Conservation (phyloP, 2,113 vertebrate species). For the Cheirogaleus medius region DNA sequence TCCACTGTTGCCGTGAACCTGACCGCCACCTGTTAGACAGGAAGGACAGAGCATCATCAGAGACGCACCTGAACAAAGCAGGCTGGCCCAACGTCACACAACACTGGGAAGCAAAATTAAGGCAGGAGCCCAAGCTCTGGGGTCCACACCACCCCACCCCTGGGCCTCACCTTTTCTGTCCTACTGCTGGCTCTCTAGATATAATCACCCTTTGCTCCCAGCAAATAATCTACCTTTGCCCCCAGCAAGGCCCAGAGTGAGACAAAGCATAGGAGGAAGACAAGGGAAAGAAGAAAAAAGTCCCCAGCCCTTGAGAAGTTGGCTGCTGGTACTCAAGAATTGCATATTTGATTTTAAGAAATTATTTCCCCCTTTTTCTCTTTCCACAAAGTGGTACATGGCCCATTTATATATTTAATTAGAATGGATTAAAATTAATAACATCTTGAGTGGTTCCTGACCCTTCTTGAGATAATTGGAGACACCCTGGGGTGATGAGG, state of each 20-base stretch:
- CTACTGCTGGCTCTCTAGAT: background rate
- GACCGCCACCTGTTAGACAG: background rate
- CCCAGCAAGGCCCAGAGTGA: accelerated
- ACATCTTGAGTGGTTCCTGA: constrained; percentile 75
- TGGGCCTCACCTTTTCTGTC: background rate
- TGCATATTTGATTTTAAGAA: constrained; percentile 26
- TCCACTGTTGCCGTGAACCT: background rate
- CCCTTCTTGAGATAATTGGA: constrained; percentile 78
- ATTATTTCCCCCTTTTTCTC: background rate
- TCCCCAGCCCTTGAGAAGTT: background rate
- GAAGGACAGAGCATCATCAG: background rate
- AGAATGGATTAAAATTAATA: constrained; percentile 78
- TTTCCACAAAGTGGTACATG: constrained; percentile 57
- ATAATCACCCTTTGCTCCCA: background rate
- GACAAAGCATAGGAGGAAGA: background rate
- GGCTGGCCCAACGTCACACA: background rate
- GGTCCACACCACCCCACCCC: background rate
- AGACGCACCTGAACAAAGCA: background rate
- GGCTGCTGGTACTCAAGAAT: background rate
- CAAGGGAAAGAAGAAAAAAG: background rate
- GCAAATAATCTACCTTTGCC: background rate
- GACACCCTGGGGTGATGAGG: constrained; percentile 69
- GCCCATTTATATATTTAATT: constrained; percentile 79
- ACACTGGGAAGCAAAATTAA: background rate
- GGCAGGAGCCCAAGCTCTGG: background rate